Evolutionary conservation across 2,888 invertebrate species (phyloP).

Genomic region (Erynnis tages): DNA sequence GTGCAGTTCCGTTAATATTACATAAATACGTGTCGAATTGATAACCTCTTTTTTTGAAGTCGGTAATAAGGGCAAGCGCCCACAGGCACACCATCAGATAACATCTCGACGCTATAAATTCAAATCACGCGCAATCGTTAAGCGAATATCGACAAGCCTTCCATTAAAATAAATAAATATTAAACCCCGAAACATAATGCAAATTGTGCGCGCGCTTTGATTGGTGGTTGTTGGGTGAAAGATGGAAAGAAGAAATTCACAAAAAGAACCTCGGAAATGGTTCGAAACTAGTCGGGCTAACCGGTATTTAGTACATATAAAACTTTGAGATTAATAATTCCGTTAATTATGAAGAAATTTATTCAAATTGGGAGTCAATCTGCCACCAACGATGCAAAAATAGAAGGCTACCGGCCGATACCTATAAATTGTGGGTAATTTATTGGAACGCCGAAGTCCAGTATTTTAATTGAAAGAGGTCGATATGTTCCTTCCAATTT

Average conservation of each 20-base stretch:
- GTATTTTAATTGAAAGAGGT: constrained; percentile 38
- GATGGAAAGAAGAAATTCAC: too few relatives aligned
- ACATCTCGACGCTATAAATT: constrained; percentile 26
- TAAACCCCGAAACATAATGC: constrained; percentile 13
- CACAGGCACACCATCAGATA: constrained; percentile 25
- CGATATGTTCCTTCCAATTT: constrained; percentile 24
- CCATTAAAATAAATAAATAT: constrained; percentile 28
- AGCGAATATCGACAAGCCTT: constrained; percentile 26
- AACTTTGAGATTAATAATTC: too few relatives aligned
- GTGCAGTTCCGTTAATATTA: too few relatives aligned
- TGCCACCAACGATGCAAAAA: constrained; percentile 37
- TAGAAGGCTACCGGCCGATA: constrained; percentile 24
- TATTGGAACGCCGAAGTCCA: constrained; percentile 37
- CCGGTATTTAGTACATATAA: too few relatives aligned
- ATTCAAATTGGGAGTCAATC: constrained; percentile 11
- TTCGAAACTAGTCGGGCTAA: too few relatives aligned
- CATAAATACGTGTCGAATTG: too few relatives aligned
- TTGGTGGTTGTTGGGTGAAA: background rate
- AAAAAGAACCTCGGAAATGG: too few relatives aligned
- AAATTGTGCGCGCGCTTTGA: background rate
- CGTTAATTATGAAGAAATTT: too few relatives aligned
- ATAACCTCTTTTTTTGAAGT: too few relatives aligned
- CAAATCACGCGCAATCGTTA: constrained; percentile 27
- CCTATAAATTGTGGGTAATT: constrained; percentile 39
- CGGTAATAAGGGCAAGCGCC: constrained; percentile 22